A percentile compares a stretch with the other conserved stretches of the same genome.
Evolutionary conservation across 2,888 invertebrate genomes (phyloP).

Genomic region (Chromoteleia sp.): DNA sequence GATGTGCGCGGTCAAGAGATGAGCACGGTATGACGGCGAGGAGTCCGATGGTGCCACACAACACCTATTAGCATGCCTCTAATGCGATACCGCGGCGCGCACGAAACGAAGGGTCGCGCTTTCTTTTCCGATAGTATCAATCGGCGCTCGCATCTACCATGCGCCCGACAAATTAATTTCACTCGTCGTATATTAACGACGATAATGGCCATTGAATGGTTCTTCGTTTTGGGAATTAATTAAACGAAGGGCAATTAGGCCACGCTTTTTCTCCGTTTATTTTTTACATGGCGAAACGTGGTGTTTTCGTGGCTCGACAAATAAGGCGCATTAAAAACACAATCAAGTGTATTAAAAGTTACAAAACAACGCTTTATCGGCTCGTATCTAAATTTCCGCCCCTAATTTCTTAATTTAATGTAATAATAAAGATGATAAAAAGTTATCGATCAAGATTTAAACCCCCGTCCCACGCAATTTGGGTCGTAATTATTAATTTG

Average conservation of each 20-base stretch:
- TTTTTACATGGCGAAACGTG: too few relatives aligned
- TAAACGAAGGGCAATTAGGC: conserved; percentile 19
- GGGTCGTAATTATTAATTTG: too few relatives aligned
- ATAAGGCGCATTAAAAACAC: too few relatives aligned
- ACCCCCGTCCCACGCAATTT: too few relatives aligned
- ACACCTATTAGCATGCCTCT: conserved; percentile 37
- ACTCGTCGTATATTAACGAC: conserved; percentile 19
- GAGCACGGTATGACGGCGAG: conserved; percentile 41
- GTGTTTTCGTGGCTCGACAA: too few relatives aligned
- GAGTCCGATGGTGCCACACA: conserved; percentile 40
- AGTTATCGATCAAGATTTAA: too few relatives aligned
- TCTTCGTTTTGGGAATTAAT: conserved; percentile 23
- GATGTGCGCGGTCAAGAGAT: conserved; percentile 51
- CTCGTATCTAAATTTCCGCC: too few relatives aligned
- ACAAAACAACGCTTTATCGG: too few relatives aligned
- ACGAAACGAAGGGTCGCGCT: conserved; percentile 42
- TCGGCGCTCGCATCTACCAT: conserved; percentile 21
- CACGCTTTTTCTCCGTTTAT: neutral
- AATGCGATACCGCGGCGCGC: conserved; percentile 33
- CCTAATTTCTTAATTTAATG: too few relatives aligned
- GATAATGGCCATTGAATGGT: conserved; percentile 8
- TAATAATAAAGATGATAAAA: too few relatives aligned
- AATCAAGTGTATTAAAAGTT: too few relatives aligned
- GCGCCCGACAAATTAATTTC: conserved; percentile 23
- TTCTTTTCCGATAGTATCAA: conserved; percentile 41